Evolutionary conservation across 2,888 invertebrate species (phyloP), one percentile per base, ranked within the genome.

Genomic region (Myopa testacea): DNA sequence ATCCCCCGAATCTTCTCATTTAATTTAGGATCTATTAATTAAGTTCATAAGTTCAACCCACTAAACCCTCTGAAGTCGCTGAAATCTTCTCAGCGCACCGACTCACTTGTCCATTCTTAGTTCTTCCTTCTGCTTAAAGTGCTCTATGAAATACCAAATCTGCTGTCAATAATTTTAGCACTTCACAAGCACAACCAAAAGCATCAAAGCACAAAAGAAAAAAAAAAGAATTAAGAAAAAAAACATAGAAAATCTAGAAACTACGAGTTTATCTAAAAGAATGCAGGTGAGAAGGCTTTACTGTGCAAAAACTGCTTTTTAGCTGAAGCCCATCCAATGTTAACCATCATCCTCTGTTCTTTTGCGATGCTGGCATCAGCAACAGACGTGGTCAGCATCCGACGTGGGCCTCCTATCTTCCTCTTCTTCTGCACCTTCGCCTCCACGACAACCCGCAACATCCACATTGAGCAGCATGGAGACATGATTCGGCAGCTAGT

Each of bases 121-220:
- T 10, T 63, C 19, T 12, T 1, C 4, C n/a, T 63, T 63, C 34
- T 26, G 26, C 26, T 26, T 26, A 69, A 69, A 69, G 40, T 26
- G 4, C 50, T 50, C 69, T 65, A 12, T 65, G 14, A 26, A 67
- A 67, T 69, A 26, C 14, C 52, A 70, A 70, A 14, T 34, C 34
- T 37, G 37, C 8, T 62, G 62, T 63, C 62, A 73, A 62, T 73
- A 26, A 10, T 38, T 62, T 73, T 45, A 62, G 14, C 73, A 73
- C 40, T 50, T 50, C 40, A 14, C 19, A 62, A n/a, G 37, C 26
- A 63, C 12, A 63, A 19, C 16, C 10, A 34, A 63, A 26, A 40
- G 10, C 19, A 26, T 3, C 52, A 69, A 26, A 69, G 26, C 34
- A 37, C 26, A 52, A 69, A 69, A 52, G 40, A 45, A 7, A 26